These are phyloP conservation scores for Bugula neritina DNA, from an alignment of 2,888 invertebrate species.

Conservation along the genomic window DNA sequence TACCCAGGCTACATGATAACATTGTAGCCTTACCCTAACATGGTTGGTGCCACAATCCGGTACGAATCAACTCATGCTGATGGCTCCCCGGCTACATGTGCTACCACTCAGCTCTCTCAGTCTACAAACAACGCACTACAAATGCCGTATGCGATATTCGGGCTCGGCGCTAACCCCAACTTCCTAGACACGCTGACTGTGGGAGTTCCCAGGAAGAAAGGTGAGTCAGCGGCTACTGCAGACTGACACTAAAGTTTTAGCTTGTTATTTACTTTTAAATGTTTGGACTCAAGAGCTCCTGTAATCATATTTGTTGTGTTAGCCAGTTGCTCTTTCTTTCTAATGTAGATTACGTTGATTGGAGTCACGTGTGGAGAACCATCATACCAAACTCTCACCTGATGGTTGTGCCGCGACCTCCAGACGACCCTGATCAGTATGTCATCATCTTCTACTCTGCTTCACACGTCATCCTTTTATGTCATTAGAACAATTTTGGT, in stretches of 20 bases:
- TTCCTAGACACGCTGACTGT: slow-evolving; percentile 85
- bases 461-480: not conserved
- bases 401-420: slow-evolving; percentile 80
- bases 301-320: too few species aligned
- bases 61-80: slow-evolving; percentile 84
- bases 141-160: slow-evolving; percentile 89
- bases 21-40: slow-evolving; percentile 64
- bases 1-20: too few species aligned
- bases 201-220: slow-evolving; percentile 56
- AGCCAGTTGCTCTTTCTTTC: too few species aligned
- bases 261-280: too few species aligned
- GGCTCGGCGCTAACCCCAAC: slow-evolving; percentile 94
- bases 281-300: too few species aligned
- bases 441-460: slow-evolving; percentile 21
- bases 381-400: slow-evolving; percentile 97
- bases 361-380: slow-evolving; percentile 70
- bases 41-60: slow-evolving; percentile 81
- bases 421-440: slow-evolving; percentile 62
- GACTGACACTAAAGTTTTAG: too few species aligned
- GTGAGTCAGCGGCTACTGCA: too few species aligned
- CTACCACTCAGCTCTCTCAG: slow-evolving; percentile 72
- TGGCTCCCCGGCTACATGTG: slow-evolving; percentile 71
- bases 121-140: slow-evolving; percentile 88
- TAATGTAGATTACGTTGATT: slow-evolving; percentile 15
- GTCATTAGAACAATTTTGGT: too few species aligned